A percentile compares a stretch with the other conserved stretches of the same genome.
These are phyloP conservation scores for Columba janthina DNA, from an alignment of 2,113 vertebrate species.

Conservation along the genomic window DNA sequence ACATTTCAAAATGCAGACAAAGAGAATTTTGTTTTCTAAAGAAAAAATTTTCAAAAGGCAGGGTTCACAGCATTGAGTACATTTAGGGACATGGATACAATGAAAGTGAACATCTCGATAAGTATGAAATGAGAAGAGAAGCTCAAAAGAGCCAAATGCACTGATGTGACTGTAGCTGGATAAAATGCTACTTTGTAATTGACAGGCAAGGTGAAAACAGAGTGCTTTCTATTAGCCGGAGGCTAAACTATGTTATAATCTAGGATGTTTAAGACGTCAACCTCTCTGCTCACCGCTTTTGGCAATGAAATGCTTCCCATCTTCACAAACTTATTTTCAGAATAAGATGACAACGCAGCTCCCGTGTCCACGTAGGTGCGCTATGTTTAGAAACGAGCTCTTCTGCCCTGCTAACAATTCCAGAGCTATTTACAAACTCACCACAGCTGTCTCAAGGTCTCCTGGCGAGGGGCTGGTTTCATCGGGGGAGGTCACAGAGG, in stretches of 20 bases:
- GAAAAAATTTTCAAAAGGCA: slow-evolving; percentile 21
- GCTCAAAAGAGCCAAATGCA: not conserved
- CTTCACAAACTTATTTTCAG: not conserved
- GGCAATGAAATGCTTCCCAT: not conserved
- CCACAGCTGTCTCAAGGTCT: slow-evolving; percentile 87
- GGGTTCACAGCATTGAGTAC: not conserved
- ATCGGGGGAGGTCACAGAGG: slow-evolving; percentile 92
- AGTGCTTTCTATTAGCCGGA: not conserved
- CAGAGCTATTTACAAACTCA: slow-evolving; percentile 47
- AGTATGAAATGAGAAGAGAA: not conserved
- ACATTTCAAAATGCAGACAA: slow-evolving; percentile 66
- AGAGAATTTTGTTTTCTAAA: slow-evolving; percentile 40
- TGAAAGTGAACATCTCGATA: not conserved
- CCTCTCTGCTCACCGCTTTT: not conserved
- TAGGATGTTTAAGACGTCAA: not conserved
- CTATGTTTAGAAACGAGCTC: not conserved
- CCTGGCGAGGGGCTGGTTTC: slow-evolving; percentile 91
- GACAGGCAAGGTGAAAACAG: not conserved
- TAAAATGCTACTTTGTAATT: not conserved
- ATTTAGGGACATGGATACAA: slow-evolving; percentile 10
- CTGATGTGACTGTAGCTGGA: not conserved
- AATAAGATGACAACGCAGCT: not conserved
- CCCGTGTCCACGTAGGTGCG: not conserved
- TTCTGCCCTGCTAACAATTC: not conserved
- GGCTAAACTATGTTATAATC: not conserved